These are phyloP conservation scores for Oophaga sylvatica DNA, from an alignment of 2,797 vertebrate species.

Conservation along the genomic window DNA sequence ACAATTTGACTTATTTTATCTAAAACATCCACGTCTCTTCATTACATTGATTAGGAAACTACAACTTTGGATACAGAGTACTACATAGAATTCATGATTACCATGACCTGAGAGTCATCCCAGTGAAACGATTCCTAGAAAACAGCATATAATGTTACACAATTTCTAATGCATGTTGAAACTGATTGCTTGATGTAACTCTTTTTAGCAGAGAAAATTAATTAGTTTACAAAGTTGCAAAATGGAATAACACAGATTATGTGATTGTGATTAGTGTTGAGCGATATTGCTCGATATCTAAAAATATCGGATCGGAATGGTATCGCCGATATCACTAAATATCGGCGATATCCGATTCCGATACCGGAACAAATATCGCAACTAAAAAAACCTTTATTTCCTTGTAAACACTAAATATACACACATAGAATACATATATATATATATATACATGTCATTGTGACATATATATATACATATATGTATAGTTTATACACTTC, in stretches of 20 bases:
- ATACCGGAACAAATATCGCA: too few species aligned
- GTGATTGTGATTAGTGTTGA: slow-evolving; percentile 33
- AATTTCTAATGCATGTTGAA: neutral
- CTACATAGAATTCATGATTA: neutral
- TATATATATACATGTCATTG: too few species aligned
- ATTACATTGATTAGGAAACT: neutral
- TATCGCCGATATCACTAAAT: too few species aligned
- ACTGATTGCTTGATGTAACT: neutral
- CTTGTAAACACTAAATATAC: too few species aligned
- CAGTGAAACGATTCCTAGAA: neutral
- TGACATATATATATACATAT: too few species aligned
- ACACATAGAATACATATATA: too few species aligned
- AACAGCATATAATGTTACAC: neutral
- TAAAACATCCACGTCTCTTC: neutral
- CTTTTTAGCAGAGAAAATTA: slow-evolving; percentile 12
- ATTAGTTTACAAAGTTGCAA: neutral
- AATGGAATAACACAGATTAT: slow-evolving; percentile 23
- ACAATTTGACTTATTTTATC: neutral
- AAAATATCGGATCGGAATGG: too few species aligned
- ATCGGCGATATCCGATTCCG: too few species aligned
- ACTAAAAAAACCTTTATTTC: too few species aligned
- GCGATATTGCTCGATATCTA: too few species aligned
- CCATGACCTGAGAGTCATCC: neutral
- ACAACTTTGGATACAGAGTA: neutral
- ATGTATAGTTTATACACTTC: too few species aligned